These are phyloP conservation scores for Drosophila parthenogenetica DNA, from an alignment of 2,888 invertebrate species.

Conservation along the genomic window DNA sequence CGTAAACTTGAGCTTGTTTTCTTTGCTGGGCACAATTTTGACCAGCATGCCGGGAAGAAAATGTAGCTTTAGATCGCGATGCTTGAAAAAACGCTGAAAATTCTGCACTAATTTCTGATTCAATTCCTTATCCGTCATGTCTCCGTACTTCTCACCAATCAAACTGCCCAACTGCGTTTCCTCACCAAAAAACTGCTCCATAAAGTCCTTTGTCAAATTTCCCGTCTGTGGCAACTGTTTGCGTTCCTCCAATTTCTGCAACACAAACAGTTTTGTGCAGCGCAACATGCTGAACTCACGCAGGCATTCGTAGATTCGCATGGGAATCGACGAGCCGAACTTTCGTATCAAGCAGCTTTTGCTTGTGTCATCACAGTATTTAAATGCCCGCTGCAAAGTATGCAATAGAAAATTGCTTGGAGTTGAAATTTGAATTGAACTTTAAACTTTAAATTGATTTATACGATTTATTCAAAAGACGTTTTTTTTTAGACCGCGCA, in stretches of 20 bases:
- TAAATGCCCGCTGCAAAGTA: constrained; percentile 55
- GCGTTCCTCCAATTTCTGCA: constrained; percentile 86
- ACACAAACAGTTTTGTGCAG: constrained; percentile 87
- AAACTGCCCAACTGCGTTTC: constrained; percentile 78
- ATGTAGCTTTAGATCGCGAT: constrained; percentile 86
- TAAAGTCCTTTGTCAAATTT: constrained; percentile 82
- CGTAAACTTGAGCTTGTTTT: constrained; percentile 86
- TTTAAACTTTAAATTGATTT: too few relatives aligned
- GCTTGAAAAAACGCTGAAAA: constrained; percentile 86
- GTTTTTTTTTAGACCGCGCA: too few relatives aligned
- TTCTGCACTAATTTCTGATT: constrained; percentile 86
- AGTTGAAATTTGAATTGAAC: not conserved
- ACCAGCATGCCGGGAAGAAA: constrained; percentile 86
- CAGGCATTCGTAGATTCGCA: constrained; percentile 84
- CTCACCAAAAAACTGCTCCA: constrained; percentile 82
- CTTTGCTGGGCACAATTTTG: constrained; percentile 86
- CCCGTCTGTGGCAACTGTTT: constrained; percentile 68
- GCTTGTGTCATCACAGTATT: constrained; percentile 46
- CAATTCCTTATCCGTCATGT: constrained; percentile 86
- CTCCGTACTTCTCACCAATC: constrained; percentile 85
- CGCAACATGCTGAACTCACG: constrained; percentile 85
- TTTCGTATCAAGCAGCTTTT: constrained; percentile 77
- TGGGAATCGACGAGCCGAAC: constrained; percentile 83
- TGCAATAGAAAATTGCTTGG: constrained; percentile 46
- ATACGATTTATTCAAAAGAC: too few relatives aligned